Conservation (phyloP, 2,113 vertebrate species). For the Argyrosomus japonicus region DNA sequence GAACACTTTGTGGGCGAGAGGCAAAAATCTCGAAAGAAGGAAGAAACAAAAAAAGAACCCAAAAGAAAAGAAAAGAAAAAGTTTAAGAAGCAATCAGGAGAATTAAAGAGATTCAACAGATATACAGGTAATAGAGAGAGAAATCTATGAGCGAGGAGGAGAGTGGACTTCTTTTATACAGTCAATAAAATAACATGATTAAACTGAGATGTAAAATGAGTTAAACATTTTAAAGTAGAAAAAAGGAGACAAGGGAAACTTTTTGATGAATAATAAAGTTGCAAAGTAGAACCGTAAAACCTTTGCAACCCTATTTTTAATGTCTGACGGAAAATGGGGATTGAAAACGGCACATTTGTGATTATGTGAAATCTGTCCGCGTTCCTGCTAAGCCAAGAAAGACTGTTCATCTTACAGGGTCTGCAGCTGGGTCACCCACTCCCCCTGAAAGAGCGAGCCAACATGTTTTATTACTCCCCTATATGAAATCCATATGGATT, state of each 20-base stretch:
- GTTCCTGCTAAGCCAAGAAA: slow-evolving; percentile 18
- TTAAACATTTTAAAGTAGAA: neutral
- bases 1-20: neutral
- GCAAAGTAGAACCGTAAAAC: neutral
- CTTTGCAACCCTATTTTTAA: slow-evolving; percentile 12
- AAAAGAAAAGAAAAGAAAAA: neutral
- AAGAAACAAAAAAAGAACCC: neutral
- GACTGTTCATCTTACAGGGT: slow-evolving; percentile 39
- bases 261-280: slow-evolving; percentile 30
- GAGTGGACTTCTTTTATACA: neutral
- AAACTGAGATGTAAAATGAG: neutral
- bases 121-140: slow-evolving; percentile 9
- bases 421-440: slow-evolving; percentile 40
- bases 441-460: slow-evolving; percentile 18
- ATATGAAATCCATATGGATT: slow-evolving; percentile 69
- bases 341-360: slow-evolving; percentile 38
- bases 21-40: slow-evolving; percentile 1
- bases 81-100: neutral
- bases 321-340: slow-evolving; percentile 29
- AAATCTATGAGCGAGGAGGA: neutral
- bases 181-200: neutral
- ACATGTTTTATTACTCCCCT: slow-evolving; percentile 63
- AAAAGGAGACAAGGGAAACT: neutral
- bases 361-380: slow-evolving; percentile 50
- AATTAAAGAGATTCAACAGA: slow-evolving; percentile 14